phyloP scores from a whole-genome alignment of 1,140 invertebrate species.

The Bombyx mandarina region DNA sequence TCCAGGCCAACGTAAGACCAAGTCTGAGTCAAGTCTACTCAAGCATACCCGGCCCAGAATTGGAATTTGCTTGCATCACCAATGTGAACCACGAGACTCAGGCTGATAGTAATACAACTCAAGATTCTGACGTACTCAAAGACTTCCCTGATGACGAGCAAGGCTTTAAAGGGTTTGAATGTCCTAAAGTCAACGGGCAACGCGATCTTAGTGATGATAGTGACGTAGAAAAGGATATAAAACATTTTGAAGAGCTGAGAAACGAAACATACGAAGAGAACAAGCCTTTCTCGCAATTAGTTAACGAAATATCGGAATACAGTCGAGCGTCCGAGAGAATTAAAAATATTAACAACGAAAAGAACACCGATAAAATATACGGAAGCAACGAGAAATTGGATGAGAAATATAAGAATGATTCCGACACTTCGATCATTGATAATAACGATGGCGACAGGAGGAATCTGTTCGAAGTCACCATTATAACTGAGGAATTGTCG shows the following conservation, averaged over 20 bases:
- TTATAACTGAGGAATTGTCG: slow-evolving; percentile 35
- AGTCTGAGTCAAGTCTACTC: slow-evolving; percentile 63
- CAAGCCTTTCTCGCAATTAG: slow-evolving; percentile 19
- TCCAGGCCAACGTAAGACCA: slow-evolving; percentile 61
- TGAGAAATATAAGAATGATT: background rate
- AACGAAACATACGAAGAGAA: slow-evolving; percentile 18
- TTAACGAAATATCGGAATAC: slow-evolving; percentile 17
- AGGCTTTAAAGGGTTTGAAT: background rate
- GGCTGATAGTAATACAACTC: background rate
- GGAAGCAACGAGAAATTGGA: slow-evolving; percentile 20
- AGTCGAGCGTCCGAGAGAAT: slow-evolving; percentile 13
- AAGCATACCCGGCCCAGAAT: slow-evolving; percentile 58
- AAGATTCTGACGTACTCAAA: background rate
- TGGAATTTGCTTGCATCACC: slow-evolving; percentile 57
- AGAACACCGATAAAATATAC: slow-evolving; percentile 1
- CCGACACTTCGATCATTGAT: too few species aligned
- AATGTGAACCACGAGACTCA: slow-evolving; percentile 12
- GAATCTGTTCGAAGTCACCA: too few species aligned
- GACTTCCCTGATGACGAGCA: background rate
- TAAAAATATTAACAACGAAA: slow-evolving; percentile 4
- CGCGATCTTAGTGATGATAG: background rate
- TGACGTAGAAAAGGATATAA: slow-evolving; percentile 3
- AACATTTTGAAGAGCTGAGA: slow-evolving; percentile 5
- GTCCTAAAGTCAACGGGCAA: background rate
- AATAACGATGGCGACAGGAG: too few species aligned